Percentiles rank a stretch among this genome's conserved stretches.
These are phyloP conservation scores for Clivina fossor DNA, from an alignment of 2,888 invertebrate species.

Conservation along the genomic window DNA sequence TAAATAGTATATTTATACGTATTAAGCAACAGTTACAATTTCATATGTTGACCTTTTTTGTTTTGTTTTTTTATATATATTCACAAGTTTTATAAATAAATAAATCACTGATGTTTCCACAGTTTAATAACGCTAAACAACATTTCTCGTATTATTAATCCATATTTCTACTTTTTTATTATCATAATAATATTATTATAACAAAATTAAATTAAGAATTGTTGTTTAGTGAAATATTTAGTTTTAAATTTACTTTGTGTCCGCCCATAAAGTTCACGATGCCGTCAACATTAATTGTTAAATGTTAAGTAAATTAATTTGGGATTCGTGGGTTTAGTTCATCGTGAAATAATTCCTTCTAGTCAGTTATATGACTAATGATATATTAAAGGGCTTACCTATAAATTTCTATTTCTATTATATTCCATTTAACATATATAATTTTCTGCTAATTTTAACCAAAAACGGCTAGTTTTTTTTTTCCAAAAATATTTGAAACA, in stretches of 20 bases:
- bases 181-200: not conserved
- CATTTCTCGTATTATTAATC: not conserved
- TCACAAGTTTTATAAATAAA: not conserved
- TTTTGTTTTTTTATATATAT: constrained; percentile 6
- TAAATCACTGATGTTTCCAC: not conserved
- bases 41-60: not conserved
- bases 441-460: no score
- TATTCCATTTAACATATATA: no score
- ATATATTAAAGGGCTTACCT: not conserved
- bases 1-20: constrained; percentile 25
- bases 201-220: no score
- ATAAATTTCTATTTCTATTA: no score
- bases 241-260: constrained; percentile 2
- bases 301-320: no score
- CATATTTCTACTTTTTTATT: not conserved
- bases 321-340: not conserved
- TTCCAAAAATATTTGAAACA: no score
- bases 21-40: constrained; percentile 7
- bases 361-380: constrained; percentile 22
- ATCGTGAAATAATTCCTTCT: constrained; percentile 2
- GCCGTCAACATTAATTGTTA: constrained; percentile 5
- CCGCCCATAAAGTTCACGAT: constrained; percentile 7
- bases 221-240: no score
- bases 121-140: not conserved
- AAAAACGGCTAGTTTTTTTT: no score